Percentiles rank a stretch among this genome's conserved stretches.
Evolutionary conservation across 2,888 invertebrate genomes (phyloP).

Genomic region (Cantharis rufa): DNA sequence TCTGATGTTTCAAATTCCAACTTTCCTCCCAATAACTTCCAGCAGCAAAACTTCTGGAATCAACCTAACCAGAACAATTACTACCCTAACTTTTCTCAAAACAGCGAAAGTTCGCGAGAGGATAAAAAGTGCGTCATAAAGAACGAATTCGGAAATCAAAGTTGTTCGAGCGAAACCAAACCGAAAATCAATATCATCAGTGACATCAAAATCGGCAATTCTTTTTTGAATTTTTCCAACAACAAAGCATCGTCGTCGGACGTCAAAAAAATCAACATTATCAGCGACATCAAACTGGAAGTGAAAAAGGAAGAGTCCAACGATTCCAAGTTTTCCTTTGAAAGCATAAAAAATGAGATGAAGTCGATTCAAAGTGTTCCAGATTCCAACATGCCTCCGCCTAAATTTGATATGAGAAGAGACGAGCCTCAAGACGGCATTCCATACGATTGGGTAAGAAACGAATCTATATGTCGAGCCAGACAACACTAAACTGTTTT

Average conservation of each 20-base stretch:
- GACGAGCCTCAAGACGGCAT: constrained; percentile 59
- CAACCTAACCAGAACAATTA: constrained; percentile 13
- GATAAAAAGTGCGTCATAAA: constrained; percentile 34
- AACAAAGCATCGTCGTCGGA: constrained; percentile 29
- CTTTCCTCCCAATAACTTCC: constrained; percentile 26
- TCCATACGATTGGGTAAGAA: constrained; percentile 80
- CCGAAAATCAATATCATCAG: constrained; percentile 56
- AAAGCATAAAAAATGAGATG: constrained; percentile 28
- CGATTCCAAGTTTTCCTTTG: constrained; percentile 48
- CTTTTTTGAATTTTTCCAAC: constrained; percentile 38
- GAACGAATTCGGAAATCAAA: constrained; percentile 43
- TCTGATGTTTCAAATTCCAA: constrained; percentile 5
- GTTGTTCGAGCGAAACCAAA: constrained; percentile 45
- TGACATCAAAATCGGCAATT: constrained; percentile 52
- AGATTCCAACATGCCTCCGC: constrained; percentile 31
- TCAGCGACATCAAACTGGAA: constrained; percentile 54
- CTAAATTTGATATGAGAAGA: constrained; percentile 59
- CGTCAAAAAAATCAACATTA: constrained; percentile 52
- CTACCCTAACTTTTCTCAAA: constrained; percentile 39
- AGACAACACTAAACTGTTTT: not conserved
- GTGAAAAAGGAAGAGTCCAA: constrained; percentile 55
- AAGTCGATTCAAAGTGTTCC: constrained; percentile 10
- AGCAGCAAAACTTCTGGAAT: constrained; percentile 19
- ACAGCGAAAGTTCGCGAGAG: constrained; percentile 44
- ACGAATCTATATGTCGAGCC: not conserved